Base-by-base conservation (phyloP, 37 sponge, comb jelly and placozoan species). In the Amphimedon queenslandica region DNA sequence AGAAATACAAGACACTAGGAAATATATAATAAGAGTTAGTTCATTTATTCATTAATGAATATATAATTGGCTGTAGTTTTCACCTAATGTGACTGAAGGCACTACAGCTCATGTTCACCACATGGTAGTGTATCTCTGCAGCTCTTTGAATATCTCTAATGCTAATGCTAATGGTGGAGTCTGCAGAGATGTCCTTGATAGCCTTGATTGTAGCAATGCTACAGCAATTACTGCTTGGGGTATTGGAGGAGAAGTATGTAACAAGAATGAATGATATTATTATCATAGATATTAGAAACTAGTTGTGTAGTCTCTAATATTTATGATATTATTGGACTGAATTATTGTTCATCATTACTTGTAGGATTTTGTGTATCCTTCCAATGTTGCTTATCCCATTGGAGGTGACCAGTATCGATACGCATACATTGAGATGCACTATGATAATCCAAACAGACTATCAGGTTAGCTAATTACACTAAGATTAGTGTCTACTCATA, bases 21-120 rank as follows among this genome's bases (percentile, higher is more conserved):
- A 38, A 13, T 77, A 78, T 37, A 66, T 84, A 55, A 73, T 57
- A 13, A 31, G 37, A 57, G 85, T 84, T 57, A 47, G n/a, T n/a
- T n/a, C n/a, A n/a, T n/a, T n/a, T n/a, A n/a, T n/a, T n/a, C n/a
- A n/a, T n/a, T n/a, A n/a, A n/a, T n/a, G n/a, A n/a, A n/a, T n/a
- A n/a, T n/a, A n/a, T n/a, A n/a, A n/a, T n/a, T n/a, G 51, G 51
- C 8, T 47, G 51, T 13, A 18, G 37, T 18, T 37, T 24, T 39
- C 31, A 47, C 51, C 13, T 47, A 18, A 18, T 47, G 8, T 47
- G 13, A 8, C 13, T 47, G 13, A 47, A 13, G 8, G 13, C 51
- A n/a, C n/a, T n/a, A n/a, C n/a, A n/a, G n/a, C n/a, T n/a, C n/a
- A 75, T 32, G 86, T 85, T 1, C 86, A 85, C 57, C 86, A 85